These are phyloP conservation scores for Hyperopisus bebe DNA, from an alignment of 2,113 vertebrate genomes.

Conservation along the genomic window DNA sequence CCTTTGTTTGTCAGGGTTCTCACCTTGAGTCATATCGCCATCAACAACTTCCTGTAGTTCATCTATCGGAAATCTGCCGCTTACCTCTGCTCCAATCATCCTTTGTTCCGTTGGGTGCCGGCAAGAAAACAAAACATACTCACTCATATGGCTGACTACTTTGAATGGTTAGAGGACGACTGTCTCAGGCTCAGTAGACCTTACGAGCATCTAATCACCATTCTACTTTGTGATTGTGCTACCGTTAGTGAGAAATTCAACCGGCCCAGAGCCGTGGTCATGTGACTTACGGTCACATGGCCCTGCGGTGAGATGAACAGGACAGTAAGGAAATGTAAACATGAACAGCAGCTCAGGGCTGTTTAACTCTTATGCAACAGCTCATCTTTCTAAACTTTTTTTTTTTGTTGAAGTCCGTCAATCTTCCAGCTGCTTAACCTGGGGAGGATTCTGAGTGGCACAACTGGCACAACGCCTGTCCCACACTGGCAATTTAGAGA, in stretches of 20 bases:
- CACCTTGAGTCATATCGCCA: constrained; percentile 2
- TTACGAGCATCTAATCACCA: too few relatives aligned
- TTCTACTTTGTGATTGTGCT: neutral
- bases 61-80: neutral
- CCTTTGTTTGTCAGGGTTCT: neutral
- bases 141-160: neutral
- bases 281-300: neutral
- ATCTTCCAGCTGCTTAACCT: neutral
- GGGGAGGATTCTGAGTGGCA: neutral
- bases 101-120: neutral
- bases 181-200: neutral
- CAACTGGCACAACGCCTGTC: neutral
- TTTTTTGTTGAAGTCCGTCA: neutral
- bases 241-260: neutral
- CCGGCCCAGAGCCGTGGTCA: neutral
- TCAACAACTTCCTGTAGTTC: neutral
- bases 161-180: too few relatives aligned
- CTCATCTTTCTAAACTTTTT: neutral
- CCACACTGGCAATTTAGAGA: neutral
- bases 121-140: neutral
- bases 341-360: neutral
- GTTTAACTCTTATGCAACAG: neutral
- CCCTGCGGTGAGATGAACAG: neutral
- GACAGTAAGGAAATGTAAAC: neutral
- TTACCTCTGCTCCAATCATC: neutral